phyloP scores from a whole-genome alignment of 2,888 invertebrate genomes.

The Oxystoma pomonae region DNA sequence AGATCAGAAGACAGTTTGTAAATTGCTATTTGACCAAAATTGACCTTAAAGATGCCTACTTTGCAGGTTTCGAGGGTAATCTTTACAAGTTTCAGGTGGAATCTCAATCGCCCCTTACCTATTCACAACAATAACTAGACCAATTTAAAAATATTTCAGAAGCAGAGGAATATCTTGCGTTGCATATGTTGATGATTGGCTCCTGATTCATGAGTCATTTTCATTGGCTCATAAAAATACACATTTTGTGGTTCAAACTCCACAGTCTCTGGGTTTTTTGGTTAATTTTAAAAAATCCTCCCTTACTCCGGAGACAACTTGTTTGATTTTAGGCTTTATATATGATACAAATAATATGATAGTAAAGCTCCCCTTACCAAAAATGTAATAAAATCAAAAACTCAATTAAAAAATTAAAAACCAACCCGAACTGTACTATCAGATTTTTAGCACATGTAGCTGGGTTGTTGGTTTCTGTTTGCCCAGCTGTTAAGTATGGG shows the following conservation, averaged over 20 bases:
- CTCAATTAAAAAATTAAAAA: too few species aligned
- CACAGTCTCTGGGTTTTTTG: neutral
- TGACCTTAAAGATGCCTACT: constrained; percentile 12
- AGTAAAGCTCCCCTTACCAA: too few species aligned
- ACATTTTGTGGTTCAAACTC: neutral
- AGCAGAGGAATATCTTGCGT: neutral
- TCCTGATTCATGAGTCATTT: neutral
- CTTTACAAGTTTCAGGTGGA: too few species aligned
- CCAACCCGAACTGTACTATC: too few species aligned
- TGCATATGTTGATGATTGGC: constrained; percentile 7
- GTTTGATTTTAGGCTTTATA: constrained; percentile 9
- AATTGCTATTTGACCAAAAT: constrained; percentile 8
- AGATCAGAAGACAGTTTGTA: too few species aligned
- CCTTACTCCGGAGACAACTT: neutral
- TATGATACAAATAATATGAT: constrained; percentile 1
- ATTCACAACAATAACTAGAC: neutral
- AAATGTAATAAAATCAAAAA: too few species aligned
- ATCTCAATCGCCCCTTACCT: neutral
- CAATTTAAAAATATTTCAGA: neutral
- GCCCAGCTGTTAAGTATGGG: too few species aligned
- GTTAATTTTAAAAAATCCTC: constrained; percentile 9
- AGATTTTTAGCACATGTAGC: too few species aligned
- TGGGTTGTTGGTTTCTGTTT: too few species aligned
- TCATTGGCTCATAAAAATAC: neutral
- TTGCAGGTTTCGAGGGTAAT: constrained; percentile 25